Base-by-base conservation (phyloP, 2,797 vertebrate genomes). In the Bufotes viridis region DNA sequence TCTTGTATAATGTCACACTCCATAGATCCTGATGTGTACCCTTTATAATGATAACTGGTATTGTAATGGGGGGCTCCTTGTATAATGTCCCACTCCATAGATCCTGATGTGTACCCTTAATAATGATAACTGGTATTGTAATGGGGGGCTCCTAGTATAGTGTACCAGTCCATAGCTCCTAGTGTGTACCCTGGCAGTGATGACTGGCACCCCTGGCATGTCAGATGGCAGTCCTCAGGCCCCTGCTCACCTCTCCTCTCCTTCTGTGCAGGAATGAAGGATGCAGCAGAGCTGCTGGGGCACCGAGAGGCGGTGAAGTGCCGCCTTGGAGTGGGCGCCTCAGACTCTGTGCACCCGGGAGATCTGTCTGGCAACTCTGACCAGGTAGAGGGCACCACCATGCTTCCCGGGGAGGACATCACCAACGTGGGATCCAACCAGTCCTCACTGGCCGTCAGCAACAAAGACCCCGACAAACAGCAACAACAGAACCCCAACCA, bases 241-340 rank as follows among this genome's bases (percentile, higher is more conserved):
- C 70, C 49, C 72, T 26, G 51, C 49, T 86, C 3, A 85, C 83
- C 17, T 29, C 22, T 81, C 53, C 26, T 7, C 88, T 91, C 92
- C 93, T 89, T 91, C 90, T 93, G 91, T 88, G 53, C 95, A 99
- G 98, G 98, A 95, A 99, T 99, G 97, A 99, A 99, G 94, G 97
- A 99, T 95, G 98, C 96, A 74, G 95, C 98, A 90, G 97, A 99
- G 96, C 95, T 99, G 89, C 96, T 99, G 92, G 98, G 97, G 92
- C 98, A 99, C 93, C 96, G 98, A 94, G 98, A 99, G 91, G 97
- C 97, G 92, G 96, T 98, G 87, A 99, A 99, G 93, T 99, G 98
- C 91, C 96, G 98, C 91, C 94, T 98, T 91, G 97, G 97, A 51
- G 96, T 97, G 60, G 96, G 96, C 76, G 96, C 96, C 90, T 95